These are phyloP conservation scores for Sciurus niger DNA, from an alignment of 2,113 vertebrate species.

Conservation along the genomic window DNA sequence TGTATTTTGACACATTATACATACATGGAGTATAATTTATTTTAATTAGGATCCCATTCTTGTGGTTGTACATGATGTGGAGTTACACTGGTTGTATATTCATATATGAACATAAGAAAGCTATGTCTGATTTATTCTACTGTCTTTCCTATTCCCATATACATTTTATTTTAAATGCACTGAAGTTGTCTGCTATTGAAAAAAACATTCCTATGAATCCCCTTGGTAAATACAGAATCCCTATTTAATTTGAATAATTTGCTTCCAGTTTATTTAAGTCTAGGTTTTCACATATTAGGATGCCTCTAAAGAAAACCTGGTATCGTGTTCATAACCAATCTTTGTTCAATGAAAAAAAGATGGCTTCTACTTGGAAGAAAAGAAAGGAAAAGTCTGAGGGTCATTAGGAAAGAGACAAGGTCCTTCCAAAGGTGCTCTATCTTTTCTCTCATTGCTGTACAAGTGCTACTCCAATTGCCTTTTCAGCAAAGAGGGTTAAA, in stretches of 20 bases:
- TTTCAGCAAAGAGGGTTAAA: constrained; percentile 23
- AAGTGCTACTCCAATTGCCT: background rate
- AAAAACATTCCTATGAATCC: background rate
- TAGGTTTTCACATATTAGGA: constrained; percentile 38
- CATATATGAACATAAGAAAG: too few species aligned
- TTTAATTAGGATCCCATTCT: too few species aligned
- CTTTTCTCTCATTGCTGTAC: background rate
- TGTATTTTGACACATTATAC: too few species aligned
- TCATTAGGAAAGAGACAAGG: background rate
- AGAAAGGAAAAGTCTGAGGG: background rate
- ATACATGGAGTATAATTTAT: too few species aligned
- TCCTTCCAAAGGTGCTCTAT: background rate
- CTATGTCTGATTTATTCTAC: too few species aligned
- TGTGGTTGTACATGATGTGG: too few species aligned
- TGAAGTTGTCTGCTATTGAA: constrained; percentile 25
- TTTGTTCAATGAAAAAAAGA: background rate
- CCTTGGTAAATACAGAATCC: constrained; percentile 39
- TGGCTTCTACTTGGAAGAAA: background rate
- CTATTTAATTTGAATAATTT: constrained; percentile 35
- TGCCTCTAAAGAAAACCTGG: background rate
- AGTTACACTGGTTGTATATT: too few species aligned
- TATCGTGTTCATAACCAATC: background rate
- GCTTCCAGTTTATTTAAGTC: background rate
- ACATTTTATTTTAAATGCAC: constrained; percentile 33
- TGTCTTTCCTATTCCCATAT: too few species aligned